phyloP scores from a whole-genome alignment of 2,797 vertebrate species.

The Bucorvus abyssinicus region DNA sequence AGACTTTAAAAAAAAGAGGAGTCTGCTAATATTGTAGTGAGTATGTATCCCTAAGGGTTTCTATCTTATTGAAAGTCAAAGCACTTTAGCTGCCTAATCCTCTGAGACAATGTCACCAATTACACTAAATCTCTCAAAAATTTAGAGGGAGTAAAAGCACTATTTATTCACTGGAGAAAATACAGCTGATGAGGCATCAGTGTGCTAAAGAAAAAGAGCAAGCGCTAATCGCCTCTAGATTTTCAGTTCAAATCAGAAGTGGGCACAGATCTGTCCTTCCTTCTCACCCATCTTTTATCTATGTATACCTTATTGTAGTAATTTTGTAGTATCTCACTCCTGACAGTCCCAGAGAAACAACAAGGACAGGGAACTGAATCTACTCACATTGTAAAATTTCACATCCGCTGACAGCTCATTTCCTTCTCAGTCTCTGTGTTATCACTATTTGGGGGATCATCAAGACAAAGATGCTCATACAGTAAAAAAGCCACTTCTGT shows the following conservation, averaged over 20 bases:
- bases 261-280: not conserved
- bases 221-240: not conserved
- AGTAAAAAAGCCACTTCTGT: not conserved
- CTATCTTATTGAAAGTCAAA: not conserved
- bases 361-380: not conserved
- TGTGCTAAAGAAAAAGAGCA: not conserved
- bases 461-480: not conserved
- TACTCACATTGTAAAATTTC: not conserved
- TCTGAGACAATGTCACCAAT: not conserved
- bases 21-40: not conserved
- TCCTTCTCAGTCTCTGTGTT: not conserved
- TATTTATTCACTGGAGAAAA: not conserved
- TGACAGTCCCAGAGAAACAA: not conserved
- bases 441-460: not conserved
- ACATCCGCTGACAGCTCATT: slow-evolving; percentile 31
- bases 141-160: not conserved
- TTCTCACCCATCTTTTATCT: not conserved
- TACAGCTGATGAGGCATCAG: not conserved
- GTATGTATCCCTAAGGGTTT: not conserved
- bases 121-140: not conserved
- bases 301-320: not conserved
- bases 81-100: not conserved
- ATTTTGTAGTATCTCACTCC: not conserved
- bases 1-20: not conserved
- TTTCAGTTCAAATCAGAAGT: not conserved